Percentiles rank a stretch among this genome's conserved stretches.
These are phyloP conservation scores for Mormyrus lacerda DNA, from an alignment of 2,113 vertebrate genomes.

Conservation along the genomic window DNA sequence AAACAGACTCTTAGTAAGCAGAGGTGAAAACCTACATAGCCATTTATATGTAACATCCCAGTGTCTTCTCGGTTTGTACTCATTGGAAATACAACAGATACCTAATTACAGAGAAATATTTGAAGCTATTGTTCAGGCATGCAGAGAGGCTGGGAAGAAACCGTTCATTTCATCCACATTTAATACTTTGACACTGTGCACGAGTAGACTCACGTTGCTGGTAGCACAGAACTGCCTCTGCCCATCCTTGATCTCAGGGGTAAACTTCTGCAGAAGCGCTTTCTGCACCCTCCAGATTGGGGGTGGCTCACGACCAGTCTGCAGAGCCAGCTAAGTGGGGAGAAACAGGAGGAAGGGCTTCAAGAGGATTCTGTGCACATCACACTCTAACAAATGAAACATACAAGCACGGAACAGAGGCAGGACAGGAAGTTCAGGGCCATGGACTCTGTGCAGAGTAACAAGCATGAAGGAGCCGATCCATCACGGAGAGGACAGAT, in stretches of 20 bases:
- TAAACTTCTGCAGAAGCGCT: constrained; percentile 86
- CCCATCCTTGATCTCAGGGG: constrained; percentile 86
- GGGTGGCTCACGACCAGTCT: constrained; percentile 80
- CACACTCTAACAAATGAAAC: not conserved
- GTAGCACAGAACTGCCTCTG: constrained; percentile 89
- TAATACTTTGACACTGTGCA: not conserved
- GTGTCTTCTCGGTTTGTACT: not conserved
- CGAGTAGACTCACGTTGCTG: constrained; percentile 72
- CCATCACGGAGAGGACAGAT: not conserved
- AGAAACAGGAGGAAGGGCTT: not conserved
- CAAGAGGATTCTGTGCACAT: not conserved
- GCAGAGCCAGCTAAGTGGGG: constrained; percentile 67
- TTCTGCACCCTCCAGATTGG: constrained; percentile 91
- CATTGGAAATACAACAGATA: not conserved
- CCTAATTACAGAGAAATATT: not conserved
- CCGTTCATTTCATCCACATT: not conserved
- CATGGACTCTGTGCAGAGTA: not conserved
- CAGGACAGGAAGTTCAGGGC: not conserved
- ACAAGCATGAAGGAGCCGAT: not conserved
- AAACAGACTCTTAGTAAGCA: not conserved
- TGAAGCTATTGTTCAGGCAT: not conserved
- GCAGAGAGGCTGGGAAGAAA: not conserved
- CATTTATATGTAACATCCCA: not conserved
- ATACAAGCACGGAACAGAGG: not conserved
- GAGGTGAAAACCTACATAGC: not conserved